phyloP scores from a whole-genome alignment of 2,797 vertebrate genomes.

The Meriones psammophilus region DNA sequence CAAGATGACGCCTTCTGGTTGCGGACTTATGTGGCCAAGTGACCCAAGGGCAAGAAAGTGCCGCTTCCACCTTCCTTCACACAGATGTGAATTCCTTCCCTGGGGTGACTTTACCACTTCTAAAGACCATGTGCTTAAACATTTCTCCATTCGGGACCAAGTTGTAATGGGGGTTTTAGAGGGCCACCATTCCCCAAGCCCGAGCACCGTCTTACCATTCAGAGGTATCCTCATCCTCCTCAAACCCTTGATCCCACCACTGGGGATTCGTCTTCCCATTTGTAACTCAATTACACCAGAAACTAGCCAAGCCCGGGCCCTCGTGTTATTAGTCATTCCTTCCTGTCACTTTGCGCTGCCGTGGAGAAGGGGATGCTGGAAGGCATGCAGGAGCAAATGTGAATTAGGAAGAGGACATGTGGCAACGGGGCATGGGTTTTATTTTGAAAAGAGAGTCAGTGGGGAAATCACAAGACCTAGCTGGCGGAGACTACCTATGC shows the following conservation, averaged over 20 bases:
- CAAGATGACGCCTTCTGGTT: accelerated
- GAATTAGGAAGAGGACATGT: not conserved
- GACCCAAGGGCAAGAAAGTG: accelerated
- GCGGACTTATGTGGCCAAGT: not conserved
- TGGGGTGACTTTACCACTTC: not conserved
- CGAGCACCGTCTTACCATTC: not conserved
- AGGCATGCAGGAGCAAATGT: accelerated
- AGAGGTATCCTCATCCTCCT: not conserved
- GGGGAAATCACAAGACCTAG: not conserved
- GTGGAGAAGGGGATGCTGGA: not conserved
- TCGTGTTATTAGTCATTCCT: accelerated
- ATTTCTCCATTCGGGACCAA: not conserved
- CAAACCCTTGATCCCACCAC: not conserved
- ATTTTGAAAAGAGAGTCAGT: constrained; percentile 19
- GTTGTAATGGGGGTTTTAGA: not conserved
- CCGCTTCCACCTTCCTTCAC: not conserved
- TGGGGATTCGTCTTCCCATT: not conserved
- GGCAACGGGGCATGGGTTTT: not conserved
- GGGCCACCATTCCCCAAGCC: not conserved
- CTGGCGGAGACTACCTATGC: not conserved
- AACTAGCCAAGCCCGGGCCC: not conserved
- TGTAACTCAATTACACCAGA: not conserved
- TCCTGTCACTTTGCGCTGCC: not conserved
- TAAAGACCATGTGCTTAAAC: not conserved
- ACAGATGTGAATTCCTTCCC: not conserved